These are phyloP conservation scores for Aphyosemion australe DNA, from an alignment of 2,113 vertebrate genomes.

Conservation along the genomic window DNA sequence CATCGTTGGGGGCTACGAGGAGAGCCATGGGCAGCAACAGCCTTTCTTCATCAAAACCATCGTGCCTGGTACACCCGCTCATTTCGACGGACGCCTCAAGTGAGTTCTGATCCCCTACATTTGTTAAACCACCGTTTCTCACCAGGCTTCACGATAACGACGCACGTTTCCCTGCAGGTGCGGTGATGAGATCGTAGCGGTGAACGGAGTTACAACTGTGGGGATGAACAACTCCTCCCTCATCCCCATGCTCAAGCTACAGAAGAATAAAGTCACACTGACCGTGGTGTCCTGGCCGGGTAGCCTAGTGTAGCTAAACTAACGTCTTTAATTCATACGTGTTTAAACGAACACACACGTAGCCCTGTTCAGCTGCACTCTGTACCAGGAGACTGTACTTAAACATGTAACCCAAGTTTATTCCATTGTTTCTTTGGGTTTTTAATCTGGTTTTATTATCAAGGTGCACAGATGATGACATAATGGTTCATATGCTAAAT, in stretches of 20 bases:
- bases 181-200: constrained; percentile 92
- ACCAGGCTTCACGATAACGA: background rate
- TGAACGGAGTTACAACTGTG: constrained; percentile 86
- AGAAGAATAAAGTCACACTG: constrained; percentile 88
- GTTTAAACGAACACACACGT: constrained; percentile 4
- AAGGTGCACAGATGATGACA: constrained; percentile 31
- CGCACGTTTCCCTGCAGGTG: constrained; percentile 77
- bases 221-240: constrained; percentile 93
- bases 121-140: background rate
- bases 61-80: constrained; percentile 89
- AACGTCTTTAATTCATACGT: background rate
- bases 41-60: constrained; percentile 97
- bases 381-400: constrained; percentile 10
- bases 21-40: constrained; percentile 88
- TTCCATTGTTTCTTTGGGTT: background rate
- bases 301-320: constrained; percentile 80
- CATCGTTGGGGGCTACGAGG: constrained; percentile 93
- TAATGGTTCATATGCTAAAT: constrained; percentile 9
- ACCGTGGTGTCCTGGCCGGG: constrained; percentile 94
- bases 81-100: constrained; percentile 89
- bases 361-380: constrained; percentile 30
- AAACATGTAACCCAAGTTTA: too few species aligned
- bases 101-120: constrained; percentile 62
- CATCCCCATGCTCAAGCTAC: constrained; percentile 93
- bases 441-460: constrained; percentile 11